These are phyloP conservation scores for Myzus persicae DNA, from an alignment of 1,140 invertebrate genomes.

Conservation along the genomic window DNA sequence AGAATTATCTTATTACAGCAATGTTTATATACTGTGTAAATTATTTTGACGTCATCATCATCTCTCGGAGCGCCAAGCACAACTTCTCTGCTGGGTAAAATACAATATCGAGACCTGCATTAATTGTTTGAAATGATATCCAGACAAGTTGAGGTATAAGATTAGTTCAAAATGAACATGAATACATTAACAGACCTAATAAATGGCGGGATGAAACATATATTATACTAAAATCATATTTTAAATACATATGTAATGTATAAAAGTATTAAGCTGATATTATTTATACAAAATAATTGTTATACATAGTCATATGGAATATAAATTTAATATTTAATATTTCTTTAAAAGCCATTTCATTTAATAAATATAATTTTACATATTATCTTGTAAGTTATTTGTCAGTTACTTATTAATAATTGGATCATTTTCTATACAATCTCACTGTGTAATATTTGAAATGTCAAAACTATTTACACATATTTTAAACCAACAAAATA, in stretches of 20 bases:
- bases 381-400: neutral
- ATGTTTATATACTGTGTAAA: conserved; percentile 45
- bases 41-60: conserved; percentile 38
- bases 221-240: neutral
- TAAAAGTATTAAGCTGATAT: neutral
- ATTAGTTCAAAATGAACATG: conserved; percentile 19
- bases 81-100: conserved; percentile 42
- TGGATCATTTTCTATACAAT: neutral
- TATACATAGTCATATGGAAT: neutral
- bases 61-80: conserved; percentile 26
- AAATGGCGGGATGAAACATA: neutral
- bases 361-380: neutral
- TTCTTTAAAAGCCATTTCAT: neutral
- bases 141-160: conserved; percentile 43
- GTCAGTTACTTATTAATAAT: neutral
- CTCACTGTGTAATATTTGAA: neutral
- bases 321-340: neutral
- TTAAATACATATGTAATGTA: neutral
- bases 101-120: conserved; percentile 19
- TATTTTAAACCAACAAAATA: too few species aligned
- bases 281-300: neutral
- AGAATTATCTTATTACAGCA: conserved; percentile 57
- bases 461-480: neutral
- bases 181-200: neutral
- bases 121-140: conserved; percentile 33